A percentile compares a stretch with the other conserved stretches of the same genome.
Conservation (phyloP, 2,797 vertebrate species). For the Enteromius trimaculatus region DNA sequence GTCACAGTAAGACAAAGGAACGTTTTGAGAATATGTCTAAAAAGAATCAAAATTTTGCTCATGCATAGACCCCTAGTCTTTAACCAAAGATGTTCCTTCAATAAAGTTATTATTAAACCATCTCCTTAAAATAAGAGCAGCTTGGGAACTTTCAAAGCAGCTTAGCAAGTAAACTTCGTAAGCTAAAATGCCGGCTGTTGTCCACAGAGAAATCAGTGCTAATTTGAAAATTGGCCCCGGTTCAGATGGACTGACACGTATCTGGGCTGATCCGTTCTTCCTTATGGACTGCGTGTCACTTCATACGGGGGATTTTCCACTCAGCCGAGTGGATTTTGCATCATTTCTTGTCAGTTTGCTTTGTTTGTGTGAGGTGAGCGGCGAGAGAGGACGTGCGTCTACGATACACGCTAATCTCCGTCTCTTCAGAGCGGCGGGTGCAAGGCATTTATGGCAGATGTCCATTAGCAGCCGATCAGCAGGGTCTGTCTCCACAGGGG, state of each 20-base stretch:
- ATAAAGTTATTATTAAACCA: neutral
- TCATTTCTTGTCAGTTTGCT: constrained; percentile 30
- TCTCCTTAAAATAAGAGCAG: neutral
- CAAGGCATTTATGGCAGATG: constrained; percentile 56
- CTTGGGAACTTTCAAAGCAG: neutral
- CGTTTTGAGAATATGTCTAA: neutral
- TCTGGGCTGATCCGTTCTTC: constrained; percentile 19
- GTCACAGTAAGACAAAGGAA: neutral
- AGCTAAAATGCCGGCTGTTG: neutral
- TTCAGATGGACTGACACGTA: constrained; percentile 30
- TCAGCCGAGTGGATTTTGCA: constrained; percentile 22
- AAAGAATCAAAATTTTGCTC: neutral
- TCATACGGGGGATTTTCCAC: constrained; percentile 48
- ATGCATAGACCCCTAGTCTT: neutral
- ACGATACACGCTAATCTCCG: constrained; percentile 38
- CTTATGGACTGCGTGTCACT: constrained; percentile 26
- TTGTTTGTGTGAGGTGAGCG: constrained; percentile 31
- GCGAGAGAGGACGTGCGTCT: neutral
- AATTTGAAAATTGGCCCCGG: constrained; percentile 41
- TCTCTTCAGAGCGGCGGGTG: constrained; percentile 44
- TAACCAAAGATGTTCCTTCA: neutral
- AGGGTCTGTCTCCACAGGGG: constrained; percentile 55
- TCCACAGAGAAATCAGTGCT: constrained; percentile 31
- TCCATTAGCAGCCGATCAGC: constrained; percentile 61
- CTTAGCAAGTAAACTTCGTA: neutral